Evolutionary conservation across 2,113 vertebrate genomes (phyloP).

Genomic region (Chaetops frenatus): DNA sequence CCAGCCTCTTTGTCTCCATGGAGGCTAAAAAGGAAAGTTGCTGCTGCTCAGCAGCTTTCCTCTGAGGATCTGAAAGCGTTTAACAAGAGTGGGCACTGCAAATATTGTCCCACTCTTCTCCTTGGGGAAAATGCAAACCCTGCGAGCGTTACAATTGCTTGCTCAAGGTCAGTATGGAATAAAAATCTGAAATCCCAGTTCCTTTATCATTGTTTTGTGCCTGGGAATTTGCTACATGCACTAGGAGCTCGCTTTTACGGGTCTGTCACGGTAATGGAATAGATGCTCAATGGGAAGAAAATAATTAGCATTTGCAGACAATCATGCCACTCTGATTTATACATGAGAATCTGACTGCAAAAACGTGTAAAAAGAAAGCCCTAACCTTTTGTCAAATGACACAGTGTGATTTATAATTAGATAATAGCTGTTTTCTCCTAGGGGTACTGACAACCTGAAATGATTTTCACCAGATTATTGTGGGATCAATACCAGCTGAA

Average conservation of each 20-base stretch:
- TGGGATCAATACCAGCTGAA: slow-evolving; percentile 76
- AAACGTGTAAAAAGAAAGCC: slow-evolving; percentile 44
- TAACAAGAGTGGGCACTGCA: background rate
- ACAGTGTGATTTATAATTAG: slow-evolving; percentile 75
- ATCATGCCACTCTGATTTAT: slow-evolving; percentile 42
- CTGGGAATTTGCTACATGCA: background rate
- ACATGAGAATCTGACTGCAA: slow-evolving; percentile 13
- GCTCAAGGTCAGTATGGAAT: background rate
- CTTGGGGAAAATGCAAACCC: background rate
- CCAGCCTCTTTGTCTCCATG: background rate
- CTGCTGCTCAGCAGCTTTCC: background rate
- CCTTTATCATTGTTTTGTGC: background rate
- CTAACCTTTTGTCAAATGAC: slow-evolving; percentile 68
- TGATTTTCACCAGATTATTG: slow-evolving; percentile 75
- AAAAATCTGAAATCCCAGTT: background rate
- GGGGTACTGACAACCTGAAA: slow-evolving; percentile 66
- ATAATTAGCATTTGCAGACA: slow-evolving; percentile 40
- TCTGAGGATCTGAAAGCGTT: background rate
- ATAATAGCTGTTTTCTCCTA: slow-evolving; percentile 71
- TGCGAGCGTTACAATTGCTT: background rate
- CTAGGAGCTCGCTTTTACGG: background rate
- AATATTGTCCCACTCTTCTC: background rate
- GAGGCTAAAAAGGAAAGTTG: background rate
- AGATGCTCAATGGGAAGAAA: slow-evolving; percentile 29
- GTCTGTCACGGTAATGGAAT: background rate